Evolutionary conservation across 1,140 invertebrate genomes (phyloP).

Genomic region (Aphis craccivora): DNA sequence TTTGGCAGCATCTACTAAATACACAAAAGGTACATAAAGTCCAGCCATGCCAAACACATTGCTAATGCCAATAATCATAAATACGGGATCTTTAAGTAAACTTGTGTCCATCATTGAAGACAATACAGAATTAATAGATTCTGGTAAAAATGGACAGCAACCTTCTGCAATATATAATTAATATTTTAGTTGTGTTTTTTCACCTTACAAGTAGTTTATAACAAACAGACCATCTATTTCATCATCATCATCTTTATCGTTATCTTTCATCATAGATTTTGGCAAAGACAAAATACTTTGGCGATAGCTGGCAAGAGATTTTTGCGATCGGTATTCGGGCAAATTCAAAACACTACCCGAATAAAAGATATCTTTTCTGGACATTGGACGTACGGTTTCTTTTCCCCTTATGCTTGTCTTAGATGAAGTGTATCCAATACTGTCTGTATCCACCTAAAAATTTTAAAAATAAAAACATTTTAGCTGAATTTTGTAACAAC

Average conservation of each 20-base stretch:
- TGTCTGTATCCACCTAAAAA: constrained; percentile 59
- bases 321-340: constrained; percentile 91
- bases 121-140: constrained; percentile 81
- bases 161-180: constrained; percentile 31
- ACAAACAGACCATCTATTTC: constrained; percentile 61
- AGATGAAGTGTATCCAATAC: constrained; percentile 67
- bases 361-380: constrained; percentile 98
- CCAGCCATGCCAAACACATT: constrained; percentile 95
- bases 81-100: constrained; percentile 88
- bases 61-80: constrained; percentile 90
- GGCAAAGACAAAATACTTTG: constrained; percentile 83
- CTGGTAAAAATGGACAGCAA: constrained; percentile 76
- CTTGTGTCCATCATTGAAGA: constrained; percentile 94
- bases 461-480: background rate
- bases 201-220: background rate
- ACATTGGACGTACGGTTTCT: constrained; percentile 87
- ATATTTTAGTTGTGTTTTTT: background rate
- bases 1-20: constrained; percentile 83
- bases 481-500: background rate
- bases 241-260: constrained; percentile 64
- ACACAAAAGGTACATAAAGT: constrained; percentile 95
- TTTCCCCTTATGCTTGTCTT: constrained; percentile 65
- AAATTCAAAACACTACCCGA: constrained; percentile 91
- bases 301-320: constrained; percentile 86
- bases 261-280: constrained; percentile 62